Base-by-base conservation (phyloP, 2,888 invertebrate genomes). In the Heteromurus nitidus region DNA sequence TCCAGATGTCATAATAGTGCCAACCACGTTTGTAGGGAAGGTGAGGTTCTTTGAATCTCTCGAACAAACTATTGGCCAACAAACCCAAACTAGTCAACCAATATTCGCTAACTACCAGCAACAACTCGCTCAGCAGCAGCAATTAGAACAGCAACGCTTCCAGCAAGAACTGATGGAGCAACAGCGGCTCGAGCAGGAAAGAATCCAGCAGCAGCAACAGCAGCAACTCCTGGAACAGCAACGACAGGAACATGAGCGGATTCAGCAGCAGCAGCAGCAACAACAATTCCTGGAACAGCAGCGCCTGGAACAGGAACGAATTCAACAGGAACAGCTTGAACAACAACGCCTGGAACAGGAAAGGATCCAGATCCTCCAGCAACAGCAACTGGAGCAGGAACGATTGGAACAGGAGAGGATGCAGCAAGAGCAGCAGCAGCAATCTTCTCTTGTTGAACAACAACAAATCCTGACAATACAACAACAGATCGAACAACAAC, bases 1-100 rank as follows among this genome's bases (percentile, higher is more conserved):
- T 53, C 80, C 80, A 53, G 75, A 80, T 68, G 77, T 86, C 28
- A 73, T 85, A 16, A 82, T 86, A 20, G 82, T 86, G n/a, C 86
- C 86, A 18, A 74, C 83, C 22, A 86, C 86, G 5, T 86, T 86
- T 69, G 83, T 82, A 70, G 86, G 85, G 53, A 86, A 86, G 69
- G 76, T 81, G 9, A 83, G 81, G 65, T 86, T 85, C 69, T 86
- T 86, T 53, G 85, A 86, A 75, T 67, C 81, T 28, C 82, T 85
- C 81, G 86, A 86, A 60, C 83, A 86, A 18, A 77, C 84, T 22
- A 50, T 69, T 5, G 60, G 68, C 7, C 79, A 77, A 53, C 80
- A 84, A 60, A 62, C 73, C 26, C 82, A 82, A 75, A 69, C 82
- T 20, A 74, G 74, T 36, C 69, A 80, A 13, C 82, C 82, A 20